These are phyloP conservation scores for Chloroceryle inda DNA, from an alignment of 2,797 vertebrate genomes.

Conservation along the genomic window DNA sequence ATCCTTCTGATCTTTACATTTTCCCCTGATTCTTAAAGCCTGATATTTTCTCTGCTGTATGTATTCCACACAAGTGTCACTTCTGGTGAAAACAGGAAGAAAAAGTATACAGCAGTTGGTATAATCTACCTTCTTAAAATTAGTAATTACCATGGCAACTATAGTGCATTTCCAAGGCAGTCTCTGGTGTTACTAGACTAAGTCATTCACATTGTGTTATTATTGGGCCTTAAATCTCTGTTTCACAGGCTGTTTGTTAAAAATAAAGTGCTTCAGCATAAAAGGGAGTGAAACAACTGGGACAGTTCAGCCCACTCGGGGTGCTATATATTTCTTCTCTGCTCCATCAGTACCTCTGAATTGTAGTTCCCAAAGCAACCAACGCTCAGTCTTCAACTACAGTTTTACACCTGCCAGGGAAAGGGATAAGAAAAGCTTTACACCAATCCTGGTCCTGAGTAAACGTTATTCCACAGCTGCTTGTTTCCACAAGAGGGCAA, in stretches of 20 bases:
- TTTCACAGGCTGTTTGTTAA: constrained; percentile 34
- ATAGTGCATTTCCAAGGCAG: constrained; percentile 29
- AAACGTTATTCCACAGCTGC: background rate
- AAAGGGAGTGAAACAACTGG: constrained; percentile 29
- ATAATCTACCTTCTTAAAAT: constrained; percentile 43
- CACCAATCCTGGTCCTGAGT: background rate
- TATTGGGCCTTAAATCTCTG: constrained; percentile 36
- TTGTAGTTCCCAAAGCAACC: constrained; percentile 19
- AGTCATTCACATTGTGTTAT: background rate
- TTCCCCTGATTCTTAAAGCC: background rate
- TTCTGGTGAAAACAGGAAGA: constrained; percentile 13
- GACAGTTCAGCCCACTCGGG: constrained; percentile 36
- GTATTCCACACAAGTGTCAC: background rate
- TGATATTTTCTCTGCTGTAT: background rate
- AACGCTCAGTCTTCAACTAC: background rate
- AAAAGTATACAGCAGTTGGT: constrained; percentile 1
- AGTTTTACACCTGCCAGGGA: background rate
- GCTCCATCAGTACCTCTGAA: constrained; percentile 12
- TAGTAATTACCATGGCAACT: background rate
- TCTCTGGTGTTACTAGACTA: constrained; percentile 26
- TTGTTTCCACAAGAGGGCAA: constrained; percentile 27
- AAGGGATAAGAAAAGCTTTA: background rate
- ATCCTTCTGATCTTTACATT: background rate
- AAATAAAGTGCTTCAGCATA: constrained; percentile 49
- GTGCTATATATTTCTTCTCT: constrained; percentile 12